Evolutionary conservation across 2,113 vertebrate genomes (phyloP).

Genomic region (Aegotheles bennettii): DNA sequence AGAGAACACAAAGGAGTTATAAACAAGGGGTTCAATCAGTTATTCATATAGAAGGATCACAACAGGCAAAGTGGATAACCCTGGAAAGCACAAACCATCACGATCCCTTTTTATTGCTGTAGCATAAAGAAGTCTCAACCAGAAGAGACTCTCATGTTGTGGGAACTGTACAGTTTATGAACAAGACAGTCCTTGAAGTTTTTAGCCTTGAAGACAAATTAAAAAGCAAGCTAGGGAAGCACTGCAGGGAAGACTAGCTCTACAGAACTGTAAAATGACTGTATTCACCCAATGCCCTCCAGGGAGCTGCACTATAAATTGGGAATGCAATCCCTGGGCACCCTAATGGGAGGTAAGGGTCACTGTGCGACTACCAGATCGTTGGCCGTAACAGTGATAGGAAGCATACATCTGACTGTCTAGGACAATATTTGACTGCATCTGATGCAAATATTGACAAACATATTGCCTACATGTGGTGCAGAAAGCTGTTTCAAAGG

Average conservation of each 20-base stretch:
- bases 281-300: rapidly evolving
- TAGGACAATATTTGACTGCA: not conserved
- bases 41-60: not conserved
- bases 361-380: rapidly evolving
- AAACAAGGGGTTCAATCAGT: not conserved
- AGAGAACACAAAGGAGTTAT: not conserved
- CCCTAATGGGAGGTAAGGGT: not conserved
- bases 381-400: rapidly evolving
- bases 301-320: not conserved
- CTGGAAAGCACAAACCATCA: not conserved
- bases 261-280: not conserved
- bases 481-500: not conserved
- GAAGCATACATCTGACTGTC: not conserved
- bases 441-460: not conserved
- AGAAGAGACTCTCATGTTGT: not conserved
- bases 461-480: not conserved
- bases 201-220: not conserved
- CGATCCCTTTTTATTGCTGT: not conserved
- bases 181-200: not conserved
- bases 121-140: not conserved
- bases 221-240: not conserved
- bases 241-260: not conserved
- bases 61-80: not conserved
- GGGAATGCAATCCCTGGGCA: not conserved
- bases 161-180: not conserved